Evolutionary conservation across 2,888 invertebrate species (phyloP).

Genomic region (Epiblema foenella): DNA sequence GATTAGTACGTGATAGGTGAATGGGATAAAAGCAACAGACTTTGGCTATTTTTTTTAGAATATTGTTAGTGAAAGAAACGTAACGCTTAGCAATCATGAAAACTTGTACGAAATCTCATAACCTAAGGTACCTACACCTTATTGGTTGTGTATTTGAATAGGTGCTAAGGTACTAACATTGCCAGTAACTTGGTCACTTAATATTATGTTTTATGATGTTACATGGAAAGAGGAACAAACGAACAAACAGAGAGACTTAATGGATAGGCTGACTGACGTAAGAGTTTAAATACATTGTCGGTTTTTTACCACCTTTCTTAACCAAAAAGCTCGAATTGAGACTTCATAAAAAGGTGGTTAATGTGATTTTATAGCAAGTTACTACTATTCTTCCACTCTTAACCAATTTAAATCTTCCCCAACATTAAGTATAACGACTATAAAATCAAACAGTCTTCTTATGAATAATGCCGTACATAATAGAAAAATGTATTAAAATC

Average conservation of each 20-base stretch:
- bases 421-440: constrained; percentile 14
- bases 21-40: constrained; percentile 59
- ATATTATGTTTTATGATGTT: too few species aligned
- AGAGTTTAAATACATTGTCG: not conserved
- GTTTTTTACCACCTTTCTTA: not conserved
- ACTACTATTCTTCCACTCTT: not conserved
- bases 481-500: constrained; percentile 15
- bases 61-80: not conserved
- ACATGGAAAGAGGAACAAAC: not conserved
- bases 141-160: too few species aligned
- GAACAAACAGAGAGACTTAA: not conserved
- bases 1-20: constrained; percentile 60
- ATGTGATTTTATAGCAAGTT: not conserved
- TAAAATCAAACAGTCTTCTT: constrained; percentile 26
- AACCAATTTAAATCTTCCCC: constrained; percentile 7
- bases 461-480: constrained; percentile 1
- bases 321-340: not conserved
- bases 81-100: not conserved
- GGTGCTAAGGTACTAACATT: too few species aligned
- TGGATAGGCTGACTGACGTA: not conserved
- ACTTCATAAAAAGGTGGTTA: not conserved
- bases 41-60: constrained; percentile 2
- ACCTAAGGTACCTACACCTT: too few species aligned
- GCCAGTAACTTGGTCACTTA: too few species aligned
- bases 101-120: not conserved